These are phyloP conservation scores for Myiozetetes cayanensis DNA, from an alignment of 2,113 vertebrate genomes.

Conservation along the genomic window DNA sequence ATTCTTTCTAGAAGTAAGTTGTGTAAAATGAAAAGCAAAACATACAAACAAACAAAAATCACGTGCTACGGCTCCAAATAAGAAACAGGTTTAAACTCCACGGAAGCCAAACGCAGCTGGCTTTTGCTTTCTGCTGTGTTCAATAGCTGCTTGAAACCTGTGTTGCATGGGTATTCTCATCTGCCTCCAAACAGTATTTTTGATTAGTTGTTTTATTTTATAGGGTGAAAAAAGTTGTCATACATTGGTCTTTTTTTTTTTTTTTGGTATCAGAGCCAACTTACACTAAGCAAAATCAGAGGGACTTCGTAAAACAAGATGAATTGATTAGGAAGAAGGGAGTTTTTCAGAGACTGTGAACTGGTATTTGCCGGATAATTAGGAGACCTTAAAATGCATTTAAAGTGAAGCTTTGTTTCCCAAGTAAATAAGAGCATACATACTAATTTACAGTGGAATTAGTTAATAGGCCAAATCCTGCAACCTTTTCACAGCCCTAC, in stretches of 20 bases:
- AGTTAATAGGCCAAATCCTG: neutral
- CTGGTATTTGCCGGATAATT: neutral
- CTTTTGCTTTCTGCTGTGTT: neutral
- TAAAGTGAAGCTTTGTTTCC: conserved; percentile 5
- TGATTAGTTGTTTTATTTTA: neutral
- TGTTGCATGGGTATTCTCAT: neutral
- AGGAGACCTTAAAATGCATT: neutral
- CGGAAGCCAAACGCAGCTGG: neutral
- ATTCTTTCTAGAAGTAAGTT: neutral
- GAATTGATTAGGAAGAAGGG: neutral
- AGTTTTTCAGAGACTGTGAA: neutral
- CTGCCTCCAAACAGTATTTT: neutral
- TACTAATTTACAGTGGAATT: neutral
- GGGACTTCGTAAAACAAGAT: neutral
- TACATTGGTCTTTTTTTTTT: neutral
- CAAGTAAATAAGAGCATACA: neutral
- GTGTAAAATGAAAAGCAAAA: conserved; percentile 29
- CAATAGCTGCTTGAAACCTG: neutral
- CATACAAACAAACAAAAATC: conserved; percentile 30
- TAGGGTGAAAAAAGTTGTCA: neutral
- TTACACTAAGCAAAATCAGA: neutral
- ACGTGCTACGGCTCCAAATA: neutral
- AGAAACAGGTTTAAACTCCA: neutral
- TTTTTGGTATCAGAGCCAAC: neutral
- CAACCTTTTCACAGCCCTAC: neutral